These are phyloP conservation scores for Heliocidaris erythrogramma DNA, from an alignment of 35 echinoderm and acorn worm genomes.

Conservation along the genomic window DNA sequence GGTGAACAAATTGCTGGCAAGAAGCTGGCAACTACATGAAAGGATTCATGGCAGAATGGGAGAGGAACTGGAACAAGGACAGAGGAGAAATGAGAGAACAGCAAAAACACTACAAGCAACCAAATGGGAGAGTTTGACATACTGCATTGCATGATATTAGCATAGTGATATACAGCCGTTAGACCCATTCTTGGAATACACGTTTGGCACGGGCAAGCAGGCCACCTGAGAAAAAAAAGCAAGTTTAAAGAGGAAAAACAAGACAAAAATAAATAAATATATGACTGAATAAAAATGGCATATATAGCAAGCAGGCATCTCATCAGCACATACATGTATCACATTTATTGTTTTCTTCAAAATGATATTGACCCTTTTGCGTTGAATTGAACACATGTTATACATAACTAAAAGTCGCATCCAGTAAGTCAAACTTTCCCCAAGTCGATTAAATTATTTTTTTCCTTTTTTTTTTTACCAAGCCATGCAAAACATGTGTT, in stretches of 20 bases:
- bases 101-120: neutral
- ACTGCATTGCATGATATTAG: conserved; percentile 12
- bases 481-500: too few relatives aligned
- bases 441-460: too few relatives aligned
- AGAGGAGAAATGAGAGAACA: neutral
- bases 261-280: neutral
- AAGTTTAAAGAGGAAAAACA: neutral
- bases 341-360: neutral
- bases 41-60: neutral
- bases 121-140: neutral
- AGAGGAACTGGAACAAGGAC: too few relatives aligned
- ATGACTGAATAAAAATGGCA: neutral
- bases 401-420: too few relatives aligned
- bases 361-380: neutral
- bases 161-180: neutral
- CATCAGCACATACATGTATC: neutral
- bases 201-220: conserved; percentile 49
- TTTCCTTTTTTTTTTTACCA: too few relatives aligned
- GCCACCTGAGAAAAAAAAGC: conserved; percentile 19
- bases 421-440: too few relatives aligned
- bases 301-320: neutral
- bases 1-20: too few relatives aligned
- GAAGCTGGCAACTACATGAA: neutral
- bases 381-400: neutral
- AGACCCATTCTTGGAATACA: conserved; percentile 47